These are phyloP conservation scores for Oasisia sp. DNA, from an alignment of 2,888 invertebrate species.

Conservation along the genomic window DNA sequence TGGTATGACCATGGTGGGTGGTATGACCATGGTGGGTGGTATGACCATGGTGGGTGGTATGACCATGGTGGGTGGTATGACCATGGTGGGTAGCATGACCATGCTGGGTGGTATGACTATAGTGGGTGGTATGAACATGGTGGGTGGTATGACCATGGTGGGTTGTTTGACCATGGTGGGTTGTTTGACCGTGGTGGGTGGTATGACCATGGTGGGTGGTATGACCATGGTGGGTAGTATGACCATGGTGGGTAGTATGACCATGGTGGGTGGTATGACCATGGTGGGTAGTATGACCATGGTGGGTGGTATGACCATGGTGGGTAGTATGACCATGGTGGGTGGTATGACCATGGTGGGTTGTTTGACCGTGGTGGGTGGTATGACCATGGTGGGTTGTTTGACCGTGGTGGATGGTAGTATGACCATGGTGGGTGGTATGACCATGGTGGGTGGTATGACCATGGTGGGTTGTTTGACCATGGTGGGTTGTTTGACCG, in stretches of 20 bases:
- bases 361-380: constrained; percentile 58
- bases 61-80: background rate
- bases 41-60: background rate
- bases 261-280: constrained; percentile 49
- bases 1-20: constrained; percentile 60
- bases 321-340: too few species aligned
- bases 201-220: constrained; percentile 46
- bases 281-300: background rate
- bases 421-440: too few species aligned
- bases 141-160: constrained; percentile 58
- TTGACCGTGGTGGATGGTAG: too few species aligned
- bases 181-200: constrained; percentile 29
- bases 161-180: background rate
- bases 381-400: too few species aligned
- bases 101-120: too few species aligned
- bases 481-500: too few species aligned
- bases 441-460: too few species aligned
- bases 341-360: background rate
- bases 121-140: background rate
- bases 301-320: constrained; percentile 49
- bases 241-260: constrained; percentile 45
- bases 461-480: too few species aligned
- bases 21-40: background rate
- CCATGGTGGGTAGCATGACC: constrained; percentile 49
- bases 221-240: background rate